Percentiles rank a stretch among this genome's conserved stretches.
phyloP scores from a whole-genome alignment of 35 echinoderm and acorn worm species.

The Eucidaris tribuloides region DNA sequence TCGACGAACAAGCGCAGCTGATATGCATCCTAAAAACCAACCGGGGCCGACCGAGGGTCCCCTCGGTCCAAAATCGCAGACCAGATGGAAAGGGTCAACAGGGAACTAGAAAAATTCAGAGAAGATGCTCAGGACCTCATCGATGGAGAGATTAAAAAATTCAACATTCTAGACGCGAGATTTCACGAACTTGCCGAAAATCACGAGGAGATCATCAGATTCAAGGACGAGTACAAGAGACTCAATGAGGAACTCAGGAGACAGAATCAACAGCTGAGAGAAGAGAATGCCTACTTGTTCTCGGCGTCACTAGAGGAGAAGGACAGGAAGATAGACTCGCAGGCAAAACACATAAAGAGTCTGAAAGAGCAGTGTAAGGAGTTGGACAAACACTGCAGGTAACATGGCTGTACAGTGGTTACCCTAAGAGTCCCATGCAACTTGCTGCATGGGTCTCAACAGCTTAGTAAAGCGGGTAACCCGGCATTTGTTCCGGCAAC shows the following conservation, averaged over 20 bases:
- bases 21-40: constrained; percentile 96
- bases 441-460: no score
- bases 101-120: constrained; percentile 82
- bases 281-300: constrained; percentile 80
- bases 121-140: constrained; percentile 84
- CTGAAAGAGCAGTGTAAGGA: constrained; percentile 88
- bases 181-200: constrained; percentile 95
- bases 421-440: no score
- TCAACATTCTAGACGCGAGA: constrained; percentile 54
- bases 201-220: constrained; percentile 88
- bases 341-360: constrained; percentile 62
- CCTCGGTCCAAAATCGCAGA: constrained; percentile 19
- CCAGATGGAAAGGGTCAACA: constrained; percentile 84
- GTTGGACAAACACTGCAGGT: constrained; percentile 65
- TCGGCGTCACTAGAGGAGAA: constrained; percentile 65
- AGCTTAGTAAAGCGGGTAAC: no score
- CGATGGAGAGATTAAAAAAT: constrained; percentile 75
- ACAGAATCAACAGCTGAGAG: constrained; percentile 62
- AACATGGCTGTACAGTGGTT: no score
- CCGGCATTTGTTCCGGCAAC: no score
- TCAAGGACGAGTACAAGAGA: constrained; percentile 97
- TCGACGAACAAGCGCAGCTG: constrained; percentile 92
- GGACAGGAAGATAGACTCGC: constrained; percentile 54
- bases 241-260: constrained; percentile 77
- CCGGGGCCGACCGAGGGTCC: constrained; percentile 70